Percentiles rank a stretch among this genome's conserved stretches.
These are phyloP conservation scores for Agrochola circellaris DNA, from an alignment of 2,888 invertebrate species.

Conservation along the genomic window DNA sequence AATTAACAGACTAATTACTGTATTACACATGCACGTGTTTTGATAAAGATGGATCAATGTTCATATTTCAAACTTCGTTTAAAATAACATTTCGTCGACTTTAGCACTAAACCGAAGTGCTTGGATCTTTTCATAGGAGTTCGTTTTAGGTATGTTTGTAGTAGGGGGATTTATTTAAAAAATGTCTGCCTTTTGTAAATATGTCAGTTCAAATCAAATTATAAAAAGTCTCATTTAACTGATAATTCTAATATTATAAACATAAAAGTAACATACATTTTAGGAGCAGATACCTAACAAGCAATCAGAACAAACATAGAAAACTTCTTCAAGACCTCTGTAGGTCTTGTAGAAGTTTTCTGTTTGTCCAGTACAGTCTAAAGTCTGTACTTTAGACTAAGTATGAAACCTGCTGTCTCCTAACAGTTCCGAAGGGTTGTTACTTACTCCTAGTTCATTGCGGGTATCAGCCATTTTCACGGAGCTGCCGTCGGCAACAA, in stretches of 20 bases:
- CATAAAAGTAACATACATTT: background rate
- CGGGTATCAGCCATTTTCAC: conserved; percentile 23
- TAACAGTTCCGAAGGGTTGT: background rate
- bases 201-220: background rate
- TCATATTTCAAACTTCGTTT: background rate
- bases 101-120: background rate
- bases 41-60: background rate
- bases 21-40: background rate
- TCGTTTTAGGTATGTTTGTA: background rate
- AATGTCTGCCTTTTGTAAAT: background rate
- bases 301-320: background rate
- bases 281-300: background rate
- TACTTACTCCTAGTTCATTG: conserved; percentile 36
- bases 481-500: conserved; percentile 43
- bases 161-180: background rate
- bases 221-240: background rate
- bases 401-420: conserved; percentile 1
- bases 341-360: background rate
- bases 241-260: background rate
- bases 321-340: background rate
- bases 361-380: background rate
- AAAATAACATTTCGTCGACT: background rate
- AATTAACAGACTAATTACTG: conserved; percentile 7
- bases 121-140: background rate
- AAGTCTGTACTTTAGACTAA: background rate